Conservation (phyloP, 2,113 vertebrate species). For the Dryoscopus gambensis region DNA sequence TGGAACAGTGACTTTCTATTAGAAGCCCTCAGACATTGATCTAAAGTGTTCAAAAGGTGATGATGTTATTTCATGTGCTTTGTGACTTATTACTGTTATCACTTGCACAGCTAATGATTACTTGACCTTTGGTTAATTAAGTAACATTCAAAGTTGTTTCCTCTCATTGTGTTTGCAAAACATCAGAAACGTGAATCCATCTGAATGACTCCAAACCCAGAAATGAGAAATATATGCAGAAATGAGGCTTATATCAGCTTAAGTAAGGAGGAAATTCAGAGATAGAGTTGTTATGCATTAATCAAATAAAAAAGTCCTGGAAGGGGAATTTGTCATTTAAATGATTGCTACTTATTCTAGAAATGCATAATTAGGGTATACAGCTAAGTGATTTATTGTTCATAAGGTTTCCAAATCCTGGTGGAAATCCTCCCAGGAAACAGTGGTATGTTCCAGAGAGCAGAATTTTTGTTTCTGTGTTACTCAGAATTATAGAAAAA, state of each 20-base stretch:
- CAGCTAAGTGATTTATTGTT: not conserved
- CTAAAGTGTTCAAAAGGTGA: not conserved
- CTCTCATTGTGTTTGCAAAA: not conserved
- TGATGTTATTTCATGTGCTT: not conserved
- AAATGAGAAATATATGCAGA: no score
- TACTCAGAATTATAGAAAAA: not conserved
- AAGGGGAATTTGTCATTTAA: not conserved
- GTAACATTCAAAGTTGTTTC: not conserved
- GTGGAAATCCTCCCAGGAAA: not conserved
- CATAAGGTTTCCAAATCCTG: not conserved
- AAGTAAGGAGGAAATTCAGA: not conserved
- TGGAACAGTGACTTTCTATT: not conserved
- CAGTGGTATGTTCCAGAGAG: fast-evolving
- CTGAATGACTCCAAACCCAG: not conserved
- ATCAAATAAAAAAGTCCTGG: not conserved
- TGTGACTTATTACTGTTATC: not conserved
- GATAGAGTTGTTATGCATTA: not conserved
- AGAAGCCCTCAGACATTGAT: not conserved
- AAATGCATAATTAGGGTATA: not conserved
- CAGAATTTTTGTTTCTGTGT: not conserved
- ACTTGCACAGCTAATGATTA: not conserved
- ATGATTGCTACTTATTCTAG: not conserved
- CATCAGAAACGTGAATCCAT: not conserved
- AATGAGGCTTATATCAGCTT: not conserved
- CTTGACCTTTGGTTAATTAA: not conserved